Evolutionary conservation across 1,140 invertebrate genomes (phyloP), one percentile per base, ranked within the genome.

Genomic region (Eriocheir sinensis): DNA sequence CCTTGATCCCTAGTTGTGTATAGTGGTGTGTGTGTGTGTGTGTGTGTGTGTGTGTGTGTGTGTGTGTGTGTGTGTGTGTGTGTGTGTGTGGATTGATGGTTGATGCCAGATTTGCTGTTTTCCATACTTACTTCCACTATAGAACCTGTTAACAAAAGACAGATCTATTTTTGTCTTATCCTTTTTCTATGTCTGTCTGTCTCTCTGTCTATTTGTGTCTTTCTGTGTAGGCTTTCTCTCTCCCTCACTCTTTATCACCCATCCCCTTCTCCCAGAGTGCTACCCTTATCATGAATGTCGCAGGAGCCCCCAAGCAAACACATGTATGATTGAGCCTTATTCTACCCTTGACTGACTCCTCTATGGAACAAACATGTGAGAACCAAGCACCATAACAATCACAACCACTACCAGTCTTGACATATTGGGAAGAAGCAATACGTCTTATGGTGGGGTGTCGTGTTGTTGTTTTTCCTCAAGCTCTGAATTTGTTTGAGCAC

Each of bases 21-120:
- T 72, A n/a, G 60, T 72, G 60, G 44, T 72, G 4, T 72, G 21
- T 21, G 2, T 72, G n/a, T n/a, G n/a, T n/a, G n/a, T n/a, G n/a
- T n/a, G n/a, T n/a, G n/a, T 21, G 12, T 17, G 60, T 72, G 6
- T 72, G 53, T 72, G 6, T 72, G 53, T 72, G 53, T 72, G 53
- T 72, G 53, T 72, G 53, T 72, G 53, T 72, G 53, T 72, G 53
- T 72, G 53, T 72, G 53, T 72, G 53, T 72, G 60, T 72, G 60
- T 72, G 60, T n/a, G 21, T 72, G 60, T n/a, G 60, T 21, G 21
- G 17, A n/a, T 1, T 72, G 60, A n/a, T 72, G 8, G 27, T 72
- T 21, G 21, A 21, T 72, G 21, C 60, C 60, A 72, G 60, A 72
- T n/a, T 72, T 72, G 21, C 27, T 72, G 12, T n/a, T 72, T 72